phyloP scores from a whole-genome alignment of 2,113 vertebrate species.

The Petrocephalus microphthalmus region DNA sequence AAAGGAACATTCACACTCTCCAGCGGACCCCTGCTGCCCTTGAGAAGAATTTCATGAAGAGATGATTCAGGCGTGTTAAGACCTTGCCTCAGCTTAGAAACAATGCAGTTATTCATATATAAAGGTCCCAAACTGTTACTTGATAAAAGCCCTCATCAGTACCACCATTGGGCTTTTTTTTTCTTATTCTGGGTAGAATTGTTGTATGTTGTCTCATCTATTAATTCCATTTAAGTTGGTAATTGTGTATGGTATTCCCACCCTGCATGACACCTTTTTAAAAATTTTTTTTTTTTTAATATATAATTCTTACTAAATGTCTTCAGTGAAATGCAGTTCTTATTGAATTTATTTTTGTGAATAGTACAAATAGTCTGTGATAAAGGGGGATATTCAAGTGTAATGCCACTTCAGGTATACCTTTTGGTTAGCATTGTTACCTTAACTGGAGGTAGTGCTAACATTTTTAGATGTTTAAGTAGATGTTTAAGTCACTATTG shows the following conservation, averaged over 20 bases:
- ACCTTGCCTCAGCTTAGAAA: not conserved
- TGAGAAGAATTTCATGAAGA: constrained; percentile 90
- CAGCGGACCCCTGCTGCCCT: constrained; percentile 82
- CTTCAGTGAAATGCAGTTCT: not conserved
- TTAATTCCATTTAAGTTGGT: not conserved
- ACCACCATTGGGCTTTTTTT: not conserved
- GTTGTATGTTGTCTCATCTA: not conserved
- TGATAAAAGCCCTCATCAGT: not conserved
- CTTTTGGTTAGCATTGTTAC: not conserved
- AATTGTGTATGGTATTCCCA: not conserved
- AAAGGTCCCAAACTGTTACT: not conserved
- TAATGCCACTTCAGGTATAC: not conserved
- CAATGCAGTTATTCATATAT: not conserved
- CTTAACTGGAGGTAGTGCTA: not conserved
- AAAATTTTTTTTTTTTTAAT: too few species aligned
- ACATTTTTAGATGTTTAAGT: not conserved
- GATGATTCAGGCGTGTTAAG: constrained; percentile 49
- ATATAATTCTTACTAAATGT: not conserved
- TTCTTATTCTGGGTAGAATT: not conserved
- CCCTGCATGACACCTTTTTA: not conserved
- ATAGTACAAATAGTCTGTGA: not conserved
- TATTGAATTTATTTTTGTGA: not conserved
- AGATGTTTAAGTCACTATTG: not conserved
- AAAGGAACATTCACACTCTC: constrained; percentile 90
- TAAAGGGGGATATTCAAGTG: not conserved